Conservation (phyloP, 2,113 vertebrate genomes). For the Ptilorrhoa leucosticta region DNA sequence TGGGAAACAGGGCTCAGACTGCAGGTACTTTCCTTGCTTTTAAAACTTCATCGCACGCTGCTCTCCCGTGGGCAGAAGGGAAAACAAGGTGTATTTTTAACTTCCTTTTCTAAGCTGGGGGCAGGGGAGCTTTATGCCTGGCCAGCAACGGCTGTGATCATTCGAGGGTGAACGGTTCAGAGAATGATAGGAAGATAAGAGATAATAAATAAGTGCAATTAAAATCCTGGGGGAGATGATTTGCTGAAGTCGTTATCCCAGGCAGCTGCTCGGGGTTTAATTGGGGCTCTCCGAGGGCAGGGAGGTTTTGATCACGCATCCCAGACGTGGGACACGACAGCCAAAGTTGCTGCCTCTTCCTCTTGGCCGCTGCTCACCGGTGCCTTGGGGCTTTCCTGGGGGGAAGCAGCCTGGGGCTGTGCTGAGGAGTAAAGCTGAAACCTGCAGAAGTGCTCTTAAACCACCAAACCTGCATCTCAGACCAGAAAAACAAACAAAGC, state of each 20-base stretch:
- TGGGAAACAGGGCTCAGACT: not conserved
- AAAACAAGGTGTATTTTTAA: not conserved
- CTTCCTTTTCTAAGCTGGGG: not conserved
- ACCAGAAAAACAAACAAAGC: not conserved
- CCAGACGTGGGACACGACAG: not conserved
- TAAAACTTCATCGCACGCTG: not conserved
- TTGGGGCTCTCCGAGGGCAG: not conserved
- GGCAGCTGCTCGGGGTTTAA: not conserved
- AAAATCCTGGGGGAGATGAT: not conserved
- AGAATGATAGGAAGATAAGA: not conserved
- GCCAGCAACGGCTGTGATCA: not conserved
- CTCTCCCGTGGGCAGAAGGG: not conserved
- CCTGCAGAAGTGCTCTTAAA: not conserved
- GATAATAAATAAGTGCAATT: not conserved
- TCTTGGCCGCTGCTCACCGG: rapidly evolving
- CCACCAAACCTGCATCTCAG: rapidly evolving
- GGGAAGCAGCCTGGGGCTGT: not conserved
- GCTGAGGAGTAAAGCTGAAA: not conserved
- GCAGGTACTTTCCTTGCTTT: slow-evolving; percentile 32
- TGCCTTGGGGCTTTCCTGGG: not conserved
- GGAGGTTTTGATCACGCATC: not conserved
- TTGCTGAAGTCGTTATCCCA: not conserved
- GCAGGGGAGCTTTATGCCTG: not conserved
- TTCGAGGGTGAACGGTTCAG: not conserved
- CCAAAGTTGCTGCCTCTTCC: not conserved